A percentile compares a stretch with the other conserved stretches of the same genome.
Conservation (phyloP, 1,140 invertebrate genomes). For the Aphelenchoides fujianensis region DNA sequence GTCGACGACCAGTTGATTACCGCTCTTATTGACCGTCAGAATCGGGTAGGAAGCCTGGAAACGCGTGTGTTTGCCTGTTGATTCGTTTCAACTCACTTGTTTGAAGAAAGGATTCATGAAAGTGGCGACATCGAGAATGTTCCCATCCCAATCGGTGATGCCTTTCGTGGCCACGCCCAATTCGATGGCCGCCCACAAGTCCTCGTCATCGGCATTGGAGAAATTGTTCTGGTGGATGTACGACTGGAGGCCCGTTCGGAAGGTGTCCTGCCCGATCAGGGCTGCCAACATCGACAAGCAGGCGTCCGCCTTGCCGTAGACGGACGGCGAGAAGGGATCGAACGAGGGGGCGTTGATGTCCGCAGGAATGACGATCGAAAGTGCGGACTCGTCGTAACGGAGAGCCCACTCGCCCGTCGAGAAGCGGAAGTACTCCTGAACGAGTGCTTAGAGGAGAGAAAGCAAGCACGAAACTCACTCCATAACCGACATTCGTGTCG, state of each 20-base stretch:
- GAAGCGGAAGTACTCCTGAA: conserved; percentile 24
- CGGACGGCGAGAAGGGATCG: not conserved
- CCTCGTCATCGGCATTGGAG: conserved; percentile 18
- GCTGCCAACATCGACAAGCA: conserved; percentile 21
- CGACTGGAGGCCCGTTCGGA: conserved; percentile 18
- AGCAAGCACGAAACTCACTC: too few species aligned
- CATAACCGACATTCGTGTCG: not conserved
- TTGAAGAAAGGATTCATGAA: conserved; percentile 30
- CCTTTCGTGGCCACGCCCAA: conserved; percentile 17
- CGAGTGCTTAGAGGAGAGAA: too few species aligned
- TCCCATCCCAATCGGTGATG: conserved; percentile 28
- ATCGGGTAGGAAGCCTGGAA: conserved; percentile 10
- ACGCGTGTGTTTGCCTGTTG: too few species aligned
- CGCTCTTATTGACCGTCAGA: not conserved
- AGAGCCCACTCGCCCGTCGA: conserved; percentile 19
- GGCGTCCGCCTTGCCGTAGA: conserved; percentile 29
- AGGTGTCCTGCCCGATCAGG: conserved; percentile 24
- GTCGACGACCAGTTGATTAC: not conserved
- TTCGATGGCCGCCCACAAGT: conserved; percentile 23
- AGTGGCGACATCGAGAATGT: conserved; percentile 19
- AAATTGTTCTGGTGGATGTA: conserved; percentile 18
- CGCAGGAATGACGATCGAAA: not conserved
- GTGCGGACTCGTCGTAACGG: not conserved
- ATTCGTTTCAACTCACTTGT: too few species aligned
- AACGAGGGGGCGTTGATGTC: not conserved